Evolutionary conservation across 2,113 vertebrate species (phyloP).

Genomic region (Ia io): DNA sequence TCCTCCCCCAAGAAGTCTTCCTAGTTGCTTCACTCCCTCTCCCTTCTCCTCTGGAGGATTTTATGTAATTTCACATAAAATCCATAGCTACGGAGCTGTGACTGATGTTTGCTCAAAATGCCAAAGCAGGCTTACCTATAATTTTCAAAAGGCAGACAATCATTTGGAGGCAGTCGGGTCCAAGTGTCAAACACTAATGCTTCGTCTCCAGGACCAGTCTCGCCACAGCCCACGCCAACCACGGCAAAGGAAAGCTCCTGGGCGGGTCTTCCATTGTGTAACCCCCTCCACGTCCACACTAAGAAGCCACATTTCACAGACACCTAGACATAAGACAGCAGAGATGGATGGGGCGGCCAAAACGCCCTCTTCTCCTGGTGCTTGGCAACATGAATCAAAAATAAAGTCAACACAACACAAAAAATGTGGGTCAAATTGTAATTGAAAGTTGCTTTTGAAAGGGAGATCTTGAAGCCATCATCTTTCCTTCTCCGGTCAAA

Average conservation of each 20-base stretch:
- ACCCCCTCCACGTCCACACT: not conserved
- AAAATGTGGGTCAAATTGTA: not conserved
- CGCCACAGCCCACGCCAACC: not conserved
- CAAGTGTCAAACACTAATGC: slow-evolving; percentile 16
- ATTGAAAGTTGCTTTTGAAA: slow-evolving; percentile 47
- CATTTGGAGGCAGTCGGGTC: not conserved
- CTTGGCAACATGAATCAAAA: slow-evolving; percentile 54
- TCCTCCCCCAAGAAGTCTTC: slow-evolving; percentile 25
- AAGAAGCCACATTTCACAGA: slow-evolving; percentile 64
- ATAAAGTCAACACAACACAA: slow-evolving; percentile 16
- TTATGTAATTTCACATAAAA: slow-evolving; percentile 28
- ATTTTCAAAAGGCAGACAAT: slow-evolving; percentile 35
- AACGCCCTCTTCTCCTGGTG: not conserved
- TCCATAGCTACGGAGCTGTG: slow-evolving; percentile 10
- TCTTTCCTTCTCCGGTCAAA: slow-evolving; percentile 4
- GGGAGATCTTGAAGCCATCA: slow-evolving; percentile 15
- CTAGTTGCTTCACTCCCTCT: not conserved
- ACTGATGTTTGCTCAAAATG: slow-evolving; percentile 49
- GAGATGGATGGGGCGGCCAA: slow-evolving; percentile 57
- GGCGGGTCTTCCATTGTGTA: not conserved
- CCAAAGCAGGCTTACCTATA: slow-evolving; percentile 39
- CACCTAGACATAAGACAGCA: slow-evolving; percentile 47
- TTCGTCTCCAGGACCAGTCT: not conserved
- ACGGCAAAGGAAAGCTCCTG: not conserved
- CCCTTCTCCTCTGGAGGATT: not conserved